Evolutionary conservation across 2,888 invertebrate species (phyloP).

Genomic region (Lasioglossum villosulum): DNA sequence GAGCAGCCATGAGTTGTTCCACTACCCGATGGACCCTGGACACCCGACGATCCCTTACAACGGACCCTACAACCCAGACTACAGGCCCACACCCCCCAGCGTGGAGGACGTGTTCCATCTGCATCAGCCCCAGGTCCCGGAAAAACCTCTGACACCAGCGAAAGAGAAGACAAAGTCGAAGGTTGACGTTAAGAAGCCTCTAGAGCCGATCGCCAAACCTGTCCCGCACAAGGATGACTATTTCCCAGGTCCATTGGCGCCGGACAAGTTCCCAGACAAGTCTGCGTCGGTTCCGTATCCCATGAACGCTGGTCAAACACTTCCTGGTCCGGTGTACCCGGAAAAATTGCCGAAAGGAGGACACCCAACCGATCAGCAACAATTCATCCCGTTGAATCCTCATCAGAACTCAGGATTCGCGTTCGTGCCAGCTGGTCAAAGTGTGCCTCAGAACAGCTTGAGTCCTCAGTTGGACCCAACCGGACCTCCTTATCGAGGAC

Average conservation of each 20-base stretch:
- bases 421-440: slow-evolving; percentile 74
- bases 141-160: slow-evolving; percentile 65
- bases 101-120: slow-evolving; percentile 81
- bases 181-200: slow-evolving; percentile 79
- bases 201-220: slow-evolving; percentile 74
- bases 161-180: slow-evolving; percentile 76
- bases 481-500: slow-evolving; percentile 76
- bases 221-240: slow-evolving; percentile 75
- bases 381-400: slow-evolving; percentile 75
- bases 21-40: slow-evolving; percentile 82
- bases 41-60: slow-evolving; percentile 82
- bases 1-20: slow-evolving; percentile 67
- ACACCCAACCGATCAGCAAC: slow-evolving; percentile 74
- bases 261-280: slow-evolving; percentile 76
- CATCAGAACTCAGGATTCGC: slow-evolving; percentile 67
- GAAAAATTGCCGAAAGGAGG: slow-evolving; percentile 66
- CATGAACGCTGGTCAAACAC: slow-evolving; percentile 47
- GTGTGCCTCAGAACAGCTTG: slow-evolving; percentile 72
- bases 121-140: slow-evolving; percentile 53
- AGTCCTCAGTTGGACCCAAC: slow-evolving; percentile 72
- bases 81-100: slow-evolving; percentile 77
- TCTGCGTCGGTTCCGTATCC: slow-evolving; percentile 24
- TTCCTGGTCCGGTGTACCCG: slow-evolving; percentile 59
- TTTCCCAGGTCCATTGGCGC: slow-evolving; percentile 79
- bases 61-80: slow-evolving; percentile 85